A percentile compares a stretch with the other conserved stretches of the same genome.
phyloP scores from a whole-genome alignment of 2,888 invertebrate species.

The Xanthia icteritia region DNA sequence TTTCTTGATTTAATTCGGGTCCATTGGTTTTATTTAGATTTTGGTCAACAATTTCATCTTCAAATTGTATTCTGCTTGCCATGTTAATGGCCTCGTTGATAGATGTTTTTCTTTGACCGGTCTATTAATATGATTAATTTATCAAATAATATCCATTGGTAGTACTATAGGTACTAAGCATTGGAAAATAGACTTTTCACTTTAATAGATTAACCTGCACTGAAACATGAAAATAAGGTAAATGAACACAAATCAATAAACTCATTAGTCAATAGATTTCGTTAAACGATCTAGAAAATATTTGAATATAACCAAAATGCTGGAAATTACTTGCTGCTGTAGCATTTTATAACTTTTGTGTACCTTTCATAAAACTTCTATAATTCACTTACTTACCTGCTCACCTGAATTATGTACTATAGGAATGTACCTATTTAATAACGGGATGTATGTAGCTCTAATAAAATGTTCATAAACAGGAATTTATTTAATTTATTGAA shows the following conservation, averaged over 20 bases:
- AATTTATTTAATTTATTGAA: neutral
- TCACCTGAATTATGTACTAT: neutral
- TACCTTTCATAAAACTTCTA: too few relatives aligned
- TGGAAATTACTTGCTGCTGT: neutral
- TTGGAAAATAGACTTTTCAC: neutral
- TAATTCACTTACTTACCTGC: neutral
- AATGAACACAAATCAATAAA: neutral
- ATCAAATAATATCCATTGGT: neutral
- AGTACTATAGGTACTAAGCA: neutral
- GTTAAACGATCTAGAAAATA: too few relatives aligned
- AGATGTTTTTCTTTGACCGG: neutral
- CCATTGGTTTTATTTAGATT: neutral
- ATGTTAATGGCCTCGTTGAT: conserved; percentile 9
- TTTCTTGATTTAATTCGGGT: neutral
- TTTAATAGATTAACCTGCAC: neutral
- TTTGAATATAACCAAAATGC: neutral
- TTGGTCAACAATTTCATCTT: conserved; percentile 14
- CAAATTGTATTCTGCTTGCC: conserved; percentile 31
- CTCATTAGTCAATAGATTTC: neutral
- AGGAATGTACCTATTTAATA: neutral
- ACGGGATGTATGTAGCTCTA: neutral
- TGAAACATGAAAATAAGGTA: neutral
- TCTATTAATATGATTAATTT: neutral
- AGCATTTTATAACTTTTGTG: neutral
- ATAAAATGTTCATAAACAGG: neutral